A percentile compares a stretch with the other conserved stretches of the same genome.
phyloP scores from a whole-genome alignment of 2,113 vertebrate species.

The Psittacula cyanocephala region DNA sequence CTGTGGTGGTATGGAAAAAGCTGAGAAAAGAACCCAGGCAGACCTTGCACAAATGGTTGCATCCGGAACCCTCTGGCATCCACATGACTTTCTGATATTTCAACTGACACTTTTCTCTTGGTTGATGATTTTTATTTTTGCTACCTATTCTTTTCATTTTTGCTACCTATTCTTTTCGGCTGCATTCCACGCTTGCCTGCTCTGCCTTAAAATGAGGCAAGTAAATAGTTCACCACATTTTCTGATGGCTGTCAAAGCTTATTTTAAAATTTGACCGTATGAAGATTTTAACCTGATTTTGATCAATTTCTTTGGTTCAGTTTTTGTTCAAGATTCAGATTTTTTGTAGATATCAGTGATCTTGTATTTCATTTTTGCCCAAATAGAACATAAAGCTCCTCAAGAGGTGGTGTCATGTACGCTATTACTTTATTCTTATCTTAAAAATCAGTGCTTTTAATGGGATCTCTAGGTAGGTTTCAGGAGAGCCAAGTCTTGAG shows the following conservation, averaged over 20 bases:
- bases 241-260: not conserved
- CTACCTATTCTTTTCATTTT: not conserved
- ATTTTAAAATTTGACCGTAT: not conserved
- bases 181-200: not conserved
- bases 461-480: not conserved
- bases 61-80: not conserved
- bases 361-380: not conserved
- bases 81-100: not conserved
- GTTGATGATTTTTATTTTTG: not conserved
- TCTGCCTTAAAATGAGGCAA: not conserved
- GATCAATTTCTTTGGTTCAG: not conserved
- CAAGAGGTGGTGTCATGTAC: not conserved
- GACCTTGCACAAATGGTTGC: not conserved
- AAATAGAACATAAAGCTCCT: not conserved
- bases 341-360: not conserved
- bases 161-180: not conserved
- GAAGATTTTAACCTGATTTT: not conserved
- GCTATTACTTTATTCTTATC: not conserved
- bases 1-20: not conserved
- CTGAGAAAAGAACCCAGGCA: not conserved
- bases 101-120: not conserved
- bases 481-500: not conserved
- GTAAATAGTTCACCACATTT: not conserved
- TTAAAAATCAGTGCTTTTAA: constrained; percentile 3
- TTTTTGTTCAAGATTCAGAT: not conserved